Base-by-base conservation (phyloP, 2,113 vertebrate species). In the Nicator chloris region DNA sequence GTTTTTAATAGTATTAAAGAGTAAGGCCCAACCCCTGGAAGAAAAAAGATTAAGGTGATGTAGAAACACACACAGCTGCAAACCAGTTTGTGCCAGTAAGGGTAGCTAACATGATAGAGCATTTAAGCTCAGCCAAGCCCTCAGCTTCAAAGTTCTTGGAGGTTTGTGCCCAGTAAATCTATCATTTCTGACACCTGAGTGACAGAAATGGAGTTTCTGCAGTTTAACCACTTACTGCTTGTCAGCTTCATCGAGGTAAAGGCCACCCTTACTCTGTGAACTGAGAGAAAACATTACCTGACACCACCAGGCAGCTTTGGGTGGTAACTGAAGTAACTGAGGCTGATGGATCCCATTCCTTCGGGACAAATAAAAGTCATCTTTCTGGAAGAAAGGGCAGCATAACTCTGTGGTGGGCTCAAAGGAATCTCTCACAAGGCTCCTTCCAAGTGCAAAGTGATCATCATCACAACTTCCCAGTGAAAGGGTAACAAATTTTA, bases 181-280 rank as follows among this genome's bases (percentile, higher is more conserved):
- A 89, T 95, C n/a, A 84, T 65, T 94, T 91, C 60, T 91, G 92
- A 94, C 87, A 61, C 17, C 16, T 77, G 81, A 94, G 40, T 81
- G 92, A 89, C 81, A 93, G 72, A 93, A 95, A 84, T 83, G 23
- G 77, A 91, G 59, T 94, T 91, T 86, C 77, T 86, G 77, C 50
- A 57, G 77, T 89, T 95, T 89, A 61, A 83, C 27, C 0, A 81
- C 77, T 81, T 69, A 37, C 9, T 65, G 81, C 59, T 96, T 95
- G 84, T 91, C 94, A 95, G 45, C 77, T 86, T 61, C 59, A 22
- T 73, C 6, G 14, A 83, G 87, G 77, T 61, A 40, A 84, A 61
- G 64, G 69, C 51, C 77, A 61, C 87, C 54, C 78, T 86, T 22
- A 30, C 50, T 65, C n/a, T 57, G 49, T 47, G 57, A 83, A 35